Evolutionary conservation across 2,888 invertebrate species (phyloP), one percentile per base, ranked within the genome.

Genomic region (Lingula anatina): DNA sequence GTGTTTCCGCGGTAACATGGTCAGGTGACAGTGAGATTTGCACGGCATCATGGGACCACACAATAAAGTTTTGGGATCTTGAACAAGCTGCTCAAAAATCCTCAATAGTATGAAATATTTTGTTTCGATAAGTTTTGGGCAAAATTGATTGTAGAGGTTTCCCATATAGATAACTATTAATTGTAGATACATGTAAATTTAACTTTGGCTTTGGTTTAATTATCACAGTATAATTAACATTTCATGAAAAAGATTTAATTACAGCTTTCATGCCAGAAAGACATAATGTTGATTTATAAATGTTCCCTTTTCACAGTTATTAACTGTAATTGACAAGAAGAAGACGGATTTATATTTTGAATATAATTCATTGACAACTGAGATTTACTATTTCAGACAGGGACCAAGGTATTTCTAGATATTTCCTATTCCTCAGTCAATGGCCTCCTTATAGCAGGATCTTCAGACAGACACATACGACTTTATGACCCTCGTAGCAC

Each of bases 21-120:
- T 83, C 88, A 63, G 86, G 88, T 61, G 81, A 81, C 49, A 81
- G 84, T 57, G 88, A 88, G 55, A 79, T 95, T 2, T 82, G 90
- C 7, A 91, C 94, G 0, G 84, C 87, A 46, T 91, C 95, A 1
- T 94, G 93, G 93, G 97, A 99, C 80, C 95, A 97, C 72, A 89
- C 94, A 1, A 80, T 99, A 18, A 88, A 90, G 74, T 75, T 94
- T 7, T 99, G 97, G 97, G 96, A 99, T 76, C 82, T 89, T 40
- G 88, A 90, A 52, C 51, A 89, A 43, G 89, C 88, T 44, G 88
- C 86, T 35, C 84, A 92, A 40, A 90, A 88, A 73, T 84, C 86
- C 39, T 89, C 91, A 76, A 82, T 92, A 62, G 85, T 76, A 59
- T 54, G 57, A 36, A 24, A 4, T 5, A 24, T 35, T 5, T 7